Base-by-base conservation (phyloP, 2,797 vertebrate genomes). In the Moxostoma hubbsi region DNA sequence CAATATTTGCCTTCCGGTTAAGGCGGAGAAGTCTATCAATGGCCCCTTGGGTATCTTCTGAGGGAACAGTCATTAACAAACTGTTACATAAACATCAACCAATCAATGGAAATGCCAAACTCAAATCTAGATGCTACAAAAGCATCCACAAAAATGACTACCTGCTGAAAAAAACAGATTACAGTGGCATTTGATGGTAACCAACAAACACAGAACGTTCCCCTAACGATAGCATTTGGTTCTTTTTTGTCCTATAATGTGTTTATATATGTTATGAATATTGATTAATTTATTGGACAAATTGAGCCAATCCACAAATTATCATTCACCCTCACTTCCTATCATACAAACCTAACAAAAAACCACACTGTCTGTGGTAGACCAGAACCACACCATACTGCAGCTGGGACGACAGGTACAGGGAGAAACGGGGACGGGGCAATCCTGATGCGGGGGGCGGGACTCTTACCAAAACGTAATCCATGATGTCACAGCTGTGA, bases 331-430 rank as follows among this genome's bases (percentile, higher is more conserved):
- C 49, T 9, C 24, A 13, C 13, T 10, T 5, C 18, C 18, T 9
- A 2, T 13, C 10, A 8, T 13, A 68, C 92, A 88, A 87, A 97
- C 96, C 93, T 47, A 96, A 87, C 2, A 96, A 89, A 53, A 96
- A 90, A 46, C 75, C 90, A 86, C 96, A 97, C 87, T 97, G 96
- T 0, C 91, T 93, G 78, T 90, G 94, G 87, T 91, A 97, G 78
- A 97, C 94, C 0, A 95, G 79, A 10, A 98, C 68, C 3, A 97
- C 86, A 0, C 96, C 96, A 0, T 95, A 96, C 88, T 96, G 95
- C 62, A 97, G 94, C 90, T 96, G 96, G 2, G 95, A 94, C 13
- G 95, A 97, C 5, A 98, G 93, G 85, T 97, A 97, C 70, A 97
- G 95, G 61, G 96, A 97, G 89, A 98, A 95, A 43, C 96, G 95